Evolutionary conservation across 2,113 vertebrate species (phyloP).

Genomic region (Sander lucioperca): DNA sequence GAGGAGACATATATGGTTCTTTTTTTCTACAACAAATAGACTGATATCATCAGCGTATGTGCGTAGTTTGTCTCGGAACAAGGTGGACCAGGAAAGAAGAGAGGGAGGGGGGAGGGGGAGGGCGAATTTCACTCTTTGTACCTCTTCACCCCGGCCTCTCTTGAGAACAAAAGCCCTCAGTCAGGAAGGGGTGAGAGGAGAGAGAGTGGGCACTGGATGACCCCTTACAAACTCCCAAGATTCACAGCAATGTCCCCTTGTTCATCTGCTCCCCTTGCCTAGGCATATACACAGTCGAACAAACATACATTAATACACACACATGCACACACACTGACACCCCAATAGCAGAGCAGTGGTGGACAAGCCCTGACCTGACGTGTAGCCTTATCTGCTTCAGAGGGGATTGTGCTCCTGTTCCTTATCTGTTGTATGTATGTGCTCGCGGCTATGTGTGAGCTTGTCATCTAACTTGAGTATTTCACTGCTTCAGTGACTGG

Average conservation of each 20-base stretch:
- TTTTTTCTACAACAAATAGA: constrained; percentile 77
- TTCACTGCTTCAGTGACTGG: constrained; percentile 76
- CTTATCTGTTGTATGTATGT: constrained; percentile 76
- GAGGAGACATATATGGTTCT: constrained; percentile 73
- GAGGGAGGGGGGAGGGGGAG: not conserved
- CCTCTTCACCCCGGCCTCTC: constrained; percentile 62
- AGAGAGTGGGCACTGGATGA: constrained; percentile 62
- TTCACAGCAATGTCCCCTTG: constrained; percentile 63
- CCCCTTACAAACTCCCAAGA: constrained; percentile 63
- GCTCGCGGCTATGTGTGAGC: constrained; percentile 67
- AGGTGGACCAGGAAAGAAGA: constrained; percentile 52
- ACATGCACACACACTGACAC: constrained; percentile 57
- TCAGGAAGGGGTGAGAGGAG: constrained; percentile 62
- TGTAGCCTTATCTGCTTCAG: constrained; percentile 91
- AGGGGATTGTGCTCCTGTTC: constrained; percentile 77
- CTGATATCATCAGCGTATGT: constrained; percentile 79
- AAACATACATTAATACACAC: constrained; percentile 53
- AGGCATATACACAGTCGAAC: constrained; percentile 60
- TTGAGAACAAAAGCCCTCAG: constrained; percentile 63
- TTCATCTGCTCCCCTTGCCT: constrained; percentile 54
- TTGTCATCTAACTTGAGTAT: constrained; percentile 74
- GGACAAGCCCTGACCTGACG: constrained; percentile 87
- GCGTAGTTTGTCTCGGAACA: constrained; percentile 70
- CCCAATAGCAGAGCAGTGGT: constrained; percentile 76
- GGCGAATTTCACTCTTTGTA: constrained; percentile 58